Evolutionary conservation across 2,113 vertebrate genomes (phyloP).

Genomic region (Pogonocichla stellata): DNA sequence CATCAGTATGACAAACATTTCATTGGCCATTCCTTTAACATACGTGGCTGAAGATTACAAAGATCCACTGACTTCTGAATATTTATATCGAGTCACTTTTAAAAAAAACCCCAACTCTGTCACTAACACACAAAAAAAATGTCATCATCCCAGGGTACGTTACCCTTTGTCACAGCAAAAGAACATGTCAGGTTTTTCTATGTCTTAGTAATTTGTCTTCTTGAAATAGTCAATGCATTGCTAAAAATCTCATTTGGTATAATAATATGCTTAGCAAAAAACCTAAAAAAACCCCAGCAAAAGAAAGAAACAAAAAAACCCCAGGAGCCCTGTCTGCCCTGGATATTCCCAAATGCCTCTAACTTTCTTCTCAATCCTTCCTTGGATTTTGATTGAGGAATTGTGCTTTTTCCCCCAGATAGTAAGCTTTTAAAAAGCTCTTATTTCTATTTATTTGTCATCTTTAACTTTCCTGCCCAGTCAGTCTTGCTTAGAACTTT

Average conservation of each 20-base stretch:
- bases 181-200: neutral
- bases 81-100: neutral
- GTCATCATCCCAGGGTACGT: neutral
- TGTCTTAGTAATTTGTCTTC: neutral
- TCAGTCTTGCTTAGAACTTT: neutral
- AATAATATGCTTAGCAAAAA: neutral
- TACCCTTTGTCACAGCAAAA: neutral
- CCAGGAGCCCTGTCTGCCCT: neutral
- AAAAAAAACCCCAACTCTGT: neutral
- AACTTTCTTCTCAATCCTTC: neutral
- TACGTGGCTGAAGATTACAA: neutral
- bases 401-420: rapidly evolving
- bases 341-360: neutral
- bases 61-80: neutral
- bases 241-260: neutral
- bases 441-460: neutral
- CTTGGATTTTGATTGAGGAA: neutral
- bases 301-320: neutral
- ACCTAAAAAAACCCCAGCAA: rapidly evolving
- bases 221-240: neutral
- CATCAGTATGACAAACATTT: neutral
- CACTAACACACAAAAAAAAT: neutral
- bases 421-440: neutral
- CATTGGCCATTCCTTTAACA: neutral
- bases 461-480: neutral